phyloP scores from a whole-genome alignment of 2,797 vertebrate species.

The Oreochromis grahami region DNA sequence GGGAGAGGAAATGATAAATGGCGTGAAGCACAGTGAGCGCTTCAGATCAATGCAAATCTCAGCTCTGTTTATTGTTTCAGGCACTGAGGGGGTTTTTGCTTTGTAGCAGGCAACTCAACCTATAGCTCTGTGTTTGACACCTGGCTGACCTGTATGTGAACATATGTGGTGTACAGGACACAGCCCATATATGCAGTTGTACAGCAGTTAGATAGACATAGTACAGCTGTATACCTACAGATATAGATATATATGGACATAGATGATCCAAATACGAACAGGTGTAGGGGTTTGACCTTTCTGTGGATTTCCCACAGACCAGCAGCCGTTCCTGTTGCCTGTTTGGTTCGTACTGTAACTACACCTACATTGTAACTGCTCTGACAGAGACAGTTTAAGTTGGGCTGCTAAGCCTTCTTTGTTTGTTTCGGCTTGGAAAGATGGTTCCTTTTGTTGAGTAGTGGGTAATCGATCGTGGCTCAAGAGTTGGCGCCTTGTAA shows the following conservation, averaged over 20 bases:
- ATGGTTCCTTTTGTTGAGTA: constrained; percentile 24
- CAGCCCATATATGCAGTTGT: neutral
- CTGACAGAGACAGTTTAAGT: neutral
- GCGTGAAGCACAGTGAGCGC: neutral
- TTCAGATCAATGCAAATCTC: constrained; percentile 13
- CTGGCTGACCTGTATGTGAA: neutral
- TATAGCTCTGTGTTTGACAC: constrained; percentile 11
- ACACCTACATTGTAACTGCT: neutral
- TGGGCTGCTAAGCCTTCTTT: neutral
- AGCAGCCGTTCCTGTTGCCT: neutral
- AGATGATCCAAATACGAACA: neutral
- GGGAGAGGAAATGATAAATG: constrained; percentile 30
- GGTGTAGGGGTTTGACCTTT: neutral
- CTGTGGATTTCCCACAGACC: neutral
- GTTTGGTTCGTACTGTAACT: neutral
- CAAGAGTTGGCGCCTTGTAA: too few species aligned
- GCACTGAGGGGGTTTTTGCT: neutral
- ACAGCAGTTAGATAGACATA: neutral
- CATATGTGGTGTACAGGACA: neutral
- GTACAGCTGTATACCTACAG: neutral
- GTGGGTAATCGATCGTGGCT: neutral
- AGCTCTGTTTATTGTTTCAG: constrained; percentile 38
- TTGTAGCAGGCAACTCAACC: neutral
- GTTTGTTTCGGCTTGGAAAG: constrained; percentile 14
- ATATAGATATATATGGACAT: neutral